Base-by-base conservation (phyloP, 2,113 vertebrate species). In the Ciconia boyciana region DNA sequence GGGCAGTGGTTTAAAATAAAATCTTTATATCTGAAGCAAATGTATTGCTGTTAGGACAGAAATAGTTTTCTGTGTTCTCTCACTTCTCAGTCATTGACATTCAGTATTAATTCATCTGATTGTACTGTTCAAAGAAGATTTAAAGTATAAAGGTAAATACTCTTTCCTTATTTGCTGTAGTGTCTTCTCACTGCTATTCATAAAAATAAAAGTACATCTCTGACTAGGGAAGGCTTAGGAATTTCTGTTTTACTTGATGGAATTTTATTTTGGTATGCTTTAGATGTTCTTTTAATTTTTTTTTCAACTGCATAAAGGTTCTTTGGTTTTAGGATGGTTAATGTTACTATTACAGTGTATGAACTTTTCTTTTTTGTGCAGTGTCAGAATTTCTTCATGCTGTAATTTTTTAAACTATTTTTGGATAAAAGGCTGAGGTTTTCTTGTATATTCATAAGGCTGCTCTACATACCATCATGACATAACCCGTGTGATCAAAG, bases 401-500 rank as follows among this genome's bases (percentile, higher is more conserved):
- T 77, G 1, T 79, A 32, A 24, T 43, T 85, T 65, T 13, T 2
- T 2, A 18, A 87, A 39, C 62, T 94, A 84, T 83, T 91, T 95
- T 85, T 90, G 39, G 87, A 93, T 94, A 54, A 87, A 79, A 95
- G 89, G 36, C 72, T 79, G 58, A 88, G 11, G 22, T 61, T 93
- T 93, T 57, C 54, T 70, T 87, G 36, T 82, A 54, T 91, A 89
- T 91, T 92, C 74, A 76, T 61, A 66, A 89, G 29, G 66, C 58
- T 94, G 69, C n/a, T 91, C 49, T 57, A 19, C 71, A 32, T 90
- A 52, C 49, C 21, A 5, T 69, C 22, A 3, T 58, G 84, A 43
- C 92, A 36, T 44, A 32, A 8, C 70, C 71, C 13, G 22, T 29
- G 57, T 89, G 94, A 94, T 97, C 94, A 95, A 93, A 95, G 93